phyloP scores from a whole-genome alignment of 2,888 invertebrate genomes.

The Busseola fusca region DNA sequence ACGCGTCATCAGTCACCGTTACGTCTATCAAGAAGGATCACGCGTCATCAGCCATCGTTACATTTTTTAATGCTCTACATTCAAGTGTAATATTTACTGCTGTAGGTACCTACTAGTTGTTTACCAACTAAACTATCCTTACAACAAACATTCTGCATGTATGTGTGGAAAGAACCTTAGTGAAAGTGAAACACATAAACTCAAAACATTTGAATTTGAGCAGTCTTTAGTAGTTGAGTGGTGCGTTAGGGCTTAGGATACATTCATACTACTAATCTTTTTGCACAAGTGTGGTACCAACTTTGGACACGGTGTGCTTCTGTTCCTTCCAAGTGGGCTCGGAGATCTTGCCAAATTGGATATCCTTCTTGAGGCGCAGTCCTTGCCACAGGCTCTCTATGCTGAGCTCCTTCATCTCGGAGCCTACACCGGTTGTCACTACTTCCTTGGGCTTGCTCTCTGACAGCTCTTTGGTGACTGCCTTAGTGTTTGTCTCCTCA shows the following conservation, averaged over 20 bases:
- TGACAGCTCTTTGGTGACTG: constrained; percentile 14
- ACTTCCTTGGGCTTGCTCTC: constrained; percentile 44
- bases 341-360: constrained; percentile 82
- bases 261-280: background rate
- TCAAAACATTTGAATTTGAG: too few species aligned
- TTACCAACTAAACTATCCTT: background rate
- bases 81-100: background rate
- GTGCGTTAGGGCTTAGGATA: too few species aligned
- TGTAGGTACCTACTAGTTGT: background rate
- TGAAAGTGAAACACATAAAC: too few species aligned
- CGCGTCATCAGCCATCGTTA: background rate
- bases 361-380: constrained; percentile 79
- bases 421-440: constrained; percentile 67
- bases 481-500: constrained; percentile 58
- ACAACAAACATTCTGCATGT: too few species aligned
- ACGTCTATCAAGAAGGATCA: constrained; percentile 6
- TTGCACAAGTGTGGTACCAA: constrained; percentile 43
- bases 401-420: constrained; percentile 78
- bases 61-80: background rate
- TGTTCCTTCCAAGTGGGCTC: constrained; percentile 81
- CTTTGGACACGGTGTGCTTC: constrained; percentile 82
- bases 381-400: constrained; percentile 81
- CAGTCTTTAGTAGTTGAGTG: background rate
- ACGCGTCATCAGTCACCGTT: too few species aligned
- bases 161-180: too few species aligned